These are phyloP conservation scores for Asteroscopus sphinx DNA, from an alignment of 2,888 invertebrate species.

Conservation along the genomic window DNA sequence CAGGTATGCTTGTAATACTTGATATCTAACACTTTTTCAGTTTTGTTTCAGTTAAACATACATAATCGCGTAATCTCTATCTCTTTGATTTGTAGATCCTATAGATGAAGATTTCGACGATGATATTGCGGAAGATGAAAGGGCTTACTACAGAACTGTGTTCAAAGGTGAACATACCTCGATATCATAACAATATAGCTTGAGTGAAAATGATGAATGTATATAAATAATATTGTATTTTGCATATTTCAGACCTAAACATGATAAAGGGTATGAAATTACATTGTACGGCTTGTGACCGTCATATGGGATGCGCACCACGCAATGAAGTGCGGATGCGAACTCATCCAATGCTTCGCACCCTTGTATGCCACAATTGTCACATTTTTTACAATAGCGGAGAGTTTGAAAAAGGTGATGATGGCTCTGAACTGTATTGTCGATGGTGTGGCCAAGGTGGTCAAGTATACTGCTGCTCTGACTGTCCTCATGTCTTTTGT, in stretches of 20 bases:
- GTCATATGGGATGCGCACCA: constrained; percentile 93
- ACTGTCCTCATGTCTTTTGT: constrained; percentile 93
- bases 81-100: constrained; percentile 73
- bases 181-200: background rate
- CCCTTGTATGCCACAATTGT: constrained; percentile 93
- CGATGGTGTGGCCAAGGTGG: constrained; percentile 96
- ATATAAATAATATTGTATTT: constrained; percentile 4
- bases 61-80: background rate
- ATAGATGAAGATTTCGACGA: constrained; percentile 87
- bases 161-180: constrained; percentile 77
- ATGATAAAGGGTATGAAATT: constrained; percentile 89
- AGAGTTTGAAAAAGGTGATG: constrained; percentile 95
- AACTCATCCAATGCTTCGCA: constrained; percentile 93
- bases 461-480: constrained; percentile 94
- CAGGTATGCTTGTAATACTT: constrained; percentile 67
- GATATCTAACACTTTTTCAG: background rate
- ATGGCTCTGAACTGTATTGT: constrained; percentile 95
- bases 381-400: constrained; percentile 95
- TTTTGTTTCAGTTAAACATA: background rate
- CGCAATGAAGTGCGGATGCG: constrained; percentile 91
- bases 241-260: constrained; percentile 87
- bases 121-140: constrained; percentile 87
- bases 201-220: background rate
- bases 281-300: constrained; percentile 94
- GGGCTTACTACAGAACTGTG: constrained; percentile 83